Conservation (phyloP, 1,140 invertebrate species). For the Camponotus floridanus region DNA sequence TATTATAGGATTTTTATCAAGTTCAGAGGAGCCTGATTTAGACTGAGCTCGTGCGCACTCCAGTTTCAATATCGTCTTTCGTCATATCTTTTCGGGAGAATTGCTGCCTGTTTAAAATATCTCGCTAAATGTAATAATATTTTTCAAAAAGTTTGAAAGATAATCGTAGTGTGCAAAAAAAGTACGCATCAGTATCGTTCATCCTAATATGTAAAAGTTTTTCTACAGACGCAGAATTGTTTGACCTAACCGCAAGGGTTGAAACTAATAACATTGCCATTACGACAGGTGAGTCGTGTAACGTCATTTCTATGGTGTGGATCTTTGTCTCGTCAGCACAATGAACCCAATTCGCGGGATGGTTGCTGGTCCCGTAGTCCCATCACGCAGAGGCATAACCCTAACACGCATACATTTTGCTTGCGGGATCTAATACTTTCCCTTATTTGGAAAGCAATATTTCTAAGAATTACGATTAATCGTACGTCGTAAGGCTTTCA, state of each 20-base stretch:
- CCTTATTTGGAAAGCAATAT: constrained; percentile 71
- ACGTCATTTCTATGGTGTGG: constrained; percentile 22
- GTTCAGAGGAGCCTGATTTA: constrained; percentile 70
- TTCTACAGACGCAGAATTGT: neutral
- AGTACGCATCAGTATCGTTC: neutral
- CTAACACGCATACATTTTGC: constrained; percentile 58
- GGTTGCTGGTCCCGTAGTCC: constrained; percentile 62
- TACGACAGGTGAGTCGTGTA: neutral
- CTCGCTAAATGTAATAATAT: neutral
- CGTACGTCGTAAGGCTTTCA: neutral
- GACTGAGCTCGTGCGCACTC: constrained; percentile 52
- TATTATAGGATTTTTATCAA: constrained; percentile 66
- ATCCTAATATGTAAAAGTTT: neutral
- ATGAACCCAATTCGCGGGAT: constrained; percentile 68
- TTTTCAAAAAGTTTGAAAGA: constrained; percentile 25
- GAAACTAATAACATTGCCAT: constrained; percentile 19
- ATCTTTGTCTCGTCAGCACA: constrained; percentile 56
- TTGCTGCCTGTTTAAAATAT: constrained; percentile 7
- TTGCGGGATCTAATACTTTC: constrained; percentile 71
- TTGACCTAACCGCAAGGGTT: neutral
- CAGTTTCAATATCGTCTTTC: constrained; percentile 32
- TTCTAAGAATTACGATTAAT: constrained; percentile 67
- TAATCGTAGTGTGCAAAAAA: neutral
- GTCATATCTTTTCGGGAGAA: constrained; percentile 6
- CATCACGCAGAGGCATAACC: constrained; percentile 74